These are phyloP conservation scores for Channa maculata DNA, from an alignment of 2,113 vertebrate genomes.

Conservation along the genomic window DNA sequence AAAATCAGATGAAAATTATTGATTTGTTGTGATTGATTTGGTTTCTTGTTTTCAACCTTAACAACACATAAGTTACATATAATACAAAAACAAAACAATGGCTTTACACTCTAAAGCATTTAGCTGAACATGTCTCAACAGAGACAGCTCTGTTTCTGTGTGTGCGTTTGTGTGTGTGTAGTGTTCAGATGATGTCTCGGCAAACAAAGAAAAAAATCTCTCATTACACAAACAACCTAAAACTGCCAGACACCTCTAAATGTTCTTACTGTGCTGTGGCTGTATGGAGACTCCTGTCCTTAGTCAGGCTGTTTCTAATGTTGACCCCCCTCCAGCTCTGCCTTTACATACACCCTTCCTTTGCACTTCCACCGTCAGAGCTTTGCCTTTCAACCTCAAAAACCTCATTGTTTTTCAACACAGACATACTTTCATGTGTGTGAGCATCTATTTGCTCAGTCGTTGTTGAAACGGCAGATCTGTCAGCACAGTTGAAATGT, in stretches of 20 bases:
- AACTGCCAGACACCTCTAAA: neutral
- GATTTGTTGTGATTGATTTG: too few species aligned
- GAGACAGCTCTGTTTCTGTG: too few species aligned
- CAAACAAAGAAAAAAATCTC: too few species aligned
- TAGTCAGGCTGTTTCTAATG: constrained; percentile 1
- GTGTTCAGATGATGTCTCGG: too few species aligned
- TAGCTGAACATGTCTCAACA: too few species aligned
- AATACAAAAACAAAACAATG: too few species aligned
- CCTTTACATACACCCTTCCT: neutral
- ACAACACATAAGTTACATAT: too few species aligned
- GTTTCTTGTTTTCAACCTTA: too few species aligned
- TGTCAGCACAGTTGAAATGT: constrained; percentile 50
- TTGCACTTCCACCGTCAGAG: constrained; percentile 22
- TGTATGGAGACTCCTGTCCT: neutral
- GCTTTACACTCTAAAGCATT: too few species aligned
- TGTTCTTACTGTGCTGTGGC: neutral
- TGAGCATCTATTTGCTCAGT: constrained; percentile 15
- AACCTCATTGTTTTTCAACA: constrained; percentile 22
- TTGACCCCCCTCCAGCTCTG: constrained; percentile 13
- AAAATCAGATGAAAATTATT: too few species aligned
- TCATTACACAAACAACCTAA: too few species aligned
- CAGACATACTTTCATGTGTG: constrained; percentile 31
- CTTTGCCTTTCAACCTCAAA: constrained; percentile 44
- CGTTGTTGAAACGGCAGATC: constrained; percentile 31
- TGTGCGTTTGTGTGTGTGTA: too few species aligned